Base-by-base conservation (phyloP, 35 echinoderm and acorn worm genomes). In the Heliocidaris tuberculata region DNA sequence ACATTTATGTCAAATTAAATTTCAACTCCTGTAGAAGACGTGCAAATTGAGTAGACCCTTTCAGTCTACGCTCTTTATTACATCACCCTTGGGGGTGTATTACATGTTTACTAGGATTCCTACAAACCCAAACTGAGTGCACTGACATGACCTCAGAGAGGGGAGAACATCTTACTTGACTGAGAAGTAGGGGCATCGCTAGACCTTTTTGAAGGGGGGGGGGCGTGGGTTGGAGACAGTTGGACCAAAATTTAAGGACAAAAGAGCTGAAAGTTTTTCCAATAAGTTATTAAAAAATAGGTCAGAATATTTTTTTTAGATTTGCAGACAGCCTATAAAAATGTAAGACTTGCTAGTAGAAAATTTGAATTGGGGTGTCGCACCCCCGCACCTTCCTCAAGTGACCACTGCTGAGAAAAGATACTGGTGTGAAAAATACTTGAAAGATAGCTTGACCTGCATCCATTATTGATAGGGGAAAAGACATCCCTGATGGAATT, bases 391-490 rank as follows among this genome's bases (percentile, higher is more conserved):
- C 35, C 35, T 3, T 42, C 35, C 35, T 42, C 35, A 1, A 1
- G 35, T 42, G 35, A 3, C 35, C 35, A 3, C 35, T 42, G 1
- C 35, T 42, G 35, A 21, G 24, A 78, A 78, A 8, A 78, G 35
- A 78, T 19, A n/a, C 65, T 78, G 65, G 65, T n/a, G 27, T 78
- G 65, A n/a, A 56, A 78, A 78, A 78, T 19, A 78, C 65, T 78
- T 78, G 65, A 78, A 78, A 78, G 65, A 78, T 78, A 21, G 65
- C 65, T 78, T 78, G 65, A 78, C 65, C 65, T n/a, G 65, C 65
- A 78, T 78, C 17, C 65, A 78, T 78, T 78, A 78, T 78, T 78
- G 65, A 78, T 78, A 2, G 61, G 65, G 27, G 65, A 24, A 52
- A 10, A 2, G 65, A 78, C 65, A 78, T n/a, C 21, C 65, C 19